Evolutionary conservation across 2,888 invertebrate species (phyloP), one percentile per base, ranked within the genome.

Genomic region (Ichneumoninae sp.): DNA sequence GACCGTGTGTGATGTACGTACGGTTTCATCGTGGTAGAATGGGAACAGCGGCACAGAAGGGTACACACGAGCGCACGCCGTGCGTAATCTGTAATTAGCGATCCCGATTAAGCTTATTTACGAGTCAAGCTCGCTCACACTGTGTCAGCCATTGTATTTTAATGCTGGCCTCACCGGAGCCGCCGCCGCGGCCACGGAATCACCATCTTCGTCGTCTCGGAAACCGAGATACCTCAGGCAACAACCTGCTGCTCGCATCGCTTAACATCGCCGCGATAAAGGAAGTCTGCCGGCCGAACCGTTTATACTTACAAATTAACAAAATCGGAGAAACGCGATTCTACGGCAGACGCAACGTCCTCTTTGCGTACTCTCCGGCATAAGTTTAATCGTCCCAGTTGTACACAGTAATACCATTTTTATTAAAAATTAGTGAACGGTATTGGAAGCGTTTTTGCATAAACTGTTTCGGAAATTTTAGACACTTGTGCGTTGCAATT

Each of bases 91-190:
- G 92, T 93, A 93, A 93, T 93, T 93, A 93, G 93, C 92, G 91
- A 93, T 93, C 91, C 92, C 92, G 93, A 93, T 93, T 93, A 93
- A 92, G 91, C 91, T 93, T 92, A 93, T 93, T 93, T 93, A 93
- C 91, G 93, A 93, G 91, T 90, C 88, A 85, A 87, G 90, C 86
- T 90, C 89, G 90, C 91, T 91, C 92, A 91, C 91, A 92, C 91
- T 91, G 88, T 91, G 91, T 92, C 90, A 92, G 91, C 92, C 92
- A 93, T 93, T 93, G 93, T 93, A 93, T 93, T 93, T 93, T 93
- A 93, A 93, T 93, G 92, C 88, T 65, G 68, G 74, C 83, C 83
- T 71, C 82, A 84, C 84, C 87, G 65, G 74, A 30, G 47, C 70
- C 80, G n/a, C 26, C 57, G 52, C 63, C 50, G 68, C 60, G 40